phyloP scores from a whole-genome alignment of 1,140 invertebrate genomes.

The Berghia stephanieae region DNA sequence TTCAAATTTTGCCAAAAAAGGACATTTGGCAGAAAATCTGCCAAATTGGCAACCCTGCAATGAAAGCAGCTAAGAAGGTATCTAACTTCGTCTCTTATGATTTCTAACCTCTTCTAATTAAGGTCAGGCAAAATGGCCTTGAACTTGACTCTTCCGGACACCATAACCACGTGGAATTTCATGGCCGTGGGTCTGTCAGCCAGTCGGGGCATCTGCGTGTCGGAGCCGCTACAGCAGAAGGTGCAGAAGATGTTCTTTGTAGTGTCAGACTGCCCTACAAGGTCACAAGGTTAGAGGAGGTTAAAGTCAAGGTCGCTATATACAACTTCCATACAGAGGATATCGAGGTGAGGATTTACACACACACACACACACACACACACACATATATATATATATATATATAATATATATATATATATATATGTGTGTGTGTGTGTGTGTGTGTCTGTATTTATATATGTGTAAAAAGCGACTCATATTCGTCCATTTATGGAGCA shows the following conservation, averaged over 20 bases:
- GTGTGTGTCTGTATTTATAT: too few relatives aligned
- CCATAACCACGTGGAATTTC: conserved; percentile 65
- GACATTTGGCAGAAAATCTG: too few relatives aligned
- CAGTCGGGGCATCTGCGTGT: conserved; percentile 59
- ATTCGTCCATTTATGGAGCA: too few relatives aligned
- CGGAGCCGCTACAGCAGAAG: conserved; percentile 48
- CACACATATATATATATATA: not conserved
- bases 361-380: not conserved
- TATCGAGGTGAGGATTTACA: conserved; percentile 42
- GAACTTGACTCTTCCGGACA: conserved; percentile 56
- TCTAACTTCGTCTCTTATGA: not conserved
- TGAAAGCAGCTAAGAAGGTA: not conserved
- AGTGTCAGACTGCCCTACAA: conserved; percentile 61
- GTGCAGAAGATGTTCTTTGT: conserved; percentile 60
- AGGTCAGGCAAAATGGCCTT: conserved; percentile 27
- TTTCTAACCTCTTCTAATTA: not conserved
- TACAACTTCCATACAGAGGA: conserved; percentile 57
- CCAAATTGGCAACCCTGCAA: too few relatives aligned
- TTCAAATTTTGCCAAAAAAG: too few relatives aligned
- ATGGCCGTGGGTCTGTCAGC: conserved; percentile 57
- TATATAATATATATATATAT: not conserved
- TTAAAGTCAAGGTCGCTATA: conserved; percentile 61
- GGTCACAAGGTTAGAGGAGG: conserved; percentile 62
- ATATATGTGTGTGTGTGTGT: not conserved
- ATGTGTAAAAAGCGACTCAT: too few relatives aligned